These are phyloP conservation scores for Cephalopterus ornatus DNA, from an alignment of 2,113 vertebrate genomes.

Conservation along the genomic window DNA sequence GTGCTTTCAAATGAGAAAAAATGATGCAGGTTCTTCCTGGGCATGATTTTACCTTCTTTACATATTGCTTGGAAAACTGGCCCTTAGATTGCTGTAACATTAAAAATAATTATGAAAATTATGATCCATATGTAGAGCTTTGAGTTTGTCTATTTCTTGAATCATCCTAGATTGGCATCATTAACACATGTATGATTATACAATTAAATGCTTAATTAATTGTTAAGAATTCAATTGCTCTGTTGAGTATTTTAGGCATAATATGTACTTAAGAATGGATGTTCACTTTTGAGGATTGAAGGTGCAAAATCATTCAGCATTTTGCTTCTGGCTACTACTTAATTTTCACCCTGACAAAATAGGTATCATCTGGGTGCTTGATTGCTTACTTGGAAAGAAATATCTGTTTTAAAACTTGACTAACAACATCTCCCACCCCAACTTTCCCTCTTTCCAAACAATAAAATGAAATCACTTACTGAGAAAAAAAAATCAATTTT, in stretches of 20 bases:
- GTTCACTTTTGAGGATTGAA: neutral
- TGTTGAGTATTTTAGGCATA: neutral
- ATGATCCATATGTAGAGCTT: neutral
- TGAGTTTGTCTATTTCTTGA: neutral
- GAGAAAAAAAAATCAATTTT: neutral
- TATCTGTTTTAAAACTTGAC: neutral
- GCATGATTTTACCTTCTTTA: neutral
- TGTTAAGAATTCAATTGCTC: neutral
- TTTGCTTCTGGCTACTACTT: neutral
- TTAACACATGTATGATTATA: neutral
- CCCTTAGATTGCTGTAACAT: neutral
- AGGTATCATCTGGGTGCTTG: neutral
- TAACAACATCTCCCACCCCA: neutral
- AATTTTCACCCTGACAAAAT: neutral
- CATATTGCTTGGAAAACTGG: neutral
- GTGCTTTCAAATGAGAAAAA: neutral
- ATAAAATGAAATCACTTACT: neutral
- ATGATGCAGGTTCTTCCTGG: neutral
- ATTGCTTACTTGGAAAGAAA: neutral
- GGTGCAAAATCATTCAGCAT: neutral
- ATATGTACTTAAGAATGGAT: neutral
- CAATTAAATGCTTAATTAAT: neutral
- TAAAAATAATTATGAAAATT: neutral
- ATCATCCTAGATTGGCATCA: neutral
- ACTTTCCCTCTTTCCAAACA: neutral